phyloP scores from a whole-genome alignment of 2,113 vertebrate species.

The Promerops cafer region DNA sequence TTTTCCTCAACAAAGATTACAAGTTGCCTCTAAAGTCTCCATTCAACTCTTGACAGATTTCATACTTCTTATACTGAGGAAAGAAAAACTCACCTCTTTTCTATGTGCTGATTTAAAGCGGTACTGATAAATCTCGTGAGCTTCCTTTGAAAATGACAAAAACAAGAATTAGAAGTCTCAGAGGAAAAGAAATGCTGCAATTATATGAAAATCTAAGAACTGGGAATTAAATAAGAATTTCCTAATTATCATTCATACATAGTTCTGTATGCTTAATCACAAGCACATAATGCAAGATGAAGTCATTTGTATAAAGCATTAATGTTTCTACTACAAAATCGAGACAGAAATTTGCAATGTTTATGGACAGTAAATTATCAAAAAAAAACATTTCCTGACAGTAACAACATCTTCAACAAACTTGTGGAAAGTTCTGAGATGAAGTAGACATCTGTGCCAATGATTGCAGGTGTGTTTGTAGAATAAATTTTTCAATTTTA shows the following conservation, averaged over 20 bases:
- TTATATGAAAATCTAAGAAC: neutral
- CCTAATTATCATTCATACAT: neutral
- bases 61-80: neutral
- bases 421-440: neutral
- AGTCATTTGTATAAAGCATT: neutral
- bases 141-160: slow-evolving; percentile 23
- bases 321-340: neutral
- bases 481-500: neutral
- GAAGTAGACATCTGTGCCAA: neutral
- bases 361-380: neutral
- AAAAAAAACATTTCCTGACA: neutral
- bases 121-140: slow-evolving; percentile 25
- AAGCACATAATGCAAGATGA: neutral
- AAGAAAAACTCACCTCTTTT: slow-evolving; percentile 36
- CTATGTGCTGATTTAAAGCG: slow-evolving; percentile 24
- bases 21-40: neutral
- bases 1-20: neutral
- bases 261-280: neutral
- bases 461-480: neutral
- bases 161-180: neutral
- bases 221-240: neutral
- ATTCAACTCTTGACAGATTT: neutral
- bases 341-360: neutral
- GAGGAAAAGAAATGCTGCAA: neutral
- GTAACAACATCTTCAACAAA: neutral